Percentiles rank a stretch among this genome's conserved stretches.
Conservation (phyloP, 2,797 vertebrate species). For the Melopsittacus undulatus region DNA sequence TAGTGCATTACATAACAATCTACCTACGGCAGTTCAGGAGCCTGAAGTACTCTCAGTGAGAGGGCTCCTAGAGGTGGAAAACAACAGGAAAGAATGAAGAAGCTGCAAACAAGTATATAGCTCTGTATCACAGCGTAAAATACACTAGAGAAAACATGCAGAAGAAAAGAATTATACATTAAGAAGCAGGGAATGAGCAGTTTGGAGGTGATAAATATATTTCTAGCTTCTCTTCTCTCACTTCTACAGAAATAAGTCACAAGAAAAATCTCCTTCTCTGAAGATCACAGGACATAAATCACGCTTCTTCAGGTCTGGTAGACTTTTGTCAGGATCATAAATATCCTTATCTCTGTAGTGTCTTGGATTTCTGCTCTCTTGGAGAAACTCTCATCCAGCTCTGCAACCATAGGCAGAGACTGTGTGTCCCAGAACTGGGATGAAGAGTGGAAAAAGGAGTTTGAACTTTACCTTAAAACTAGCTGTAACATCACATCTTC, state of each 20-base stretch:
- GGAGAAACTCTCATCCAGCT: not conserved
- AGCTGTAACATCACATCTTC: conserved; percentile 99
- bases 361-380: conserved; percentile 8
- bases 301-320: not conserved
- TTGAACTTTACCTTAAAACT: conserved; percentile 86
- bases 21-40: not conserved
- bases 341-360: conserved; percentile 12
- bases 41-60: not conserved
- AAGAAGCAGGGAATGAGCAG: conserved; percentile 25
- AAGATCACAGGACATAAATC: conserved; percentile 17
- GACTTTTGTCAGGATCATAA: conserved; percentile 20
- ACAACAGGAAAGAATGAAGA: not conserved
- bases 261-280: conserved; percentile 16
- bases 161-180: not conserved
- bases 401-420: not conserved
- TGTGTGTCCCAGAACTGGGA: not conserved
- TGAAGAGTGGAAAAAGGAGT: not conserved
- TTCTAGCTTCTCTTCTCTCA: conserved; percentile 37
- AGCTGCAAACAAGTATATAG: not conserved
- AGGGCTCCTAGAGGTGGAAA: not conserved
- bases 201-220: conserved; percentile 45
- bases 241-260: conserved; percentile 41
- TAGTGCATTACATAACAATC: not conserved
- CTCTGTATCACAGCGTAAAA: not conserved
- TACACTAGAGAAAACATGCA: conserved; percentile 5